These are phyloP conservation scores for Coleophora flavipennella DNA, from an alignment of 2,888 invertebrate species.

Conservation along the genomic window DNA sequence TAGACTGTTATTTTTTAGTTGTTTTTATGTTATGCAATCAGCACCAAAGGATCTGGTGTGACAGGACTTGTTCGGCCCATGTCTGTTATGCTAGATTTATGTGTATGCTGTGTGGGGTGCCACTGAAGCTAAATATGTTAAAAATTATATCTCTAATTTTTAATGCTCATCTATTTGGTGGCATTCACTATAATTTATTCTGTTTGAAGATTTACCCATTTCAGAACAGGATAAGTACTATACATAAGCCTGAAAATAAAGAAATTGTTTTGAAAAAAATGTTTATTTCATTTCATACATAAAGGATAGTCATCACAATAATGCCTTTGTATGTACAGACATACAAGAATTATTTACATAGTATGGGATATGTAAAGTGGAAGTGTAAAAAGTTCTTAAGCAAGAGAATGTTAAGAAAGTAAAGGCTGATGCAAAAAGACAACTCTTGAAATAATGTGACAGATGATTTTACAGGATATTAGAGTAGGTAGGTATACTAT, in stretches of 20 bases:
- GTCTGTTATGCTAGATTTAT: slow-evolving; percentile 25
- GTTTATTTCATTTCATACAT: slow-evolving; percentile 41
- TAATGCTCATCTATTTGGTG: slow-evolving; percentile 12
- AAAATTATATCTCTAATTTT: slow-evolving; percentile 1
- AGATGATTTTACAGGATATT: too few species aligned
- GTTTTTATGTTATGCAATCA: slow-evolving; percentile 31
- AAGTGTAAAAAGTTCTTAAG: too few species aligned
- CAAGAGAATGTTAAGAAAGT: too few species aligned
- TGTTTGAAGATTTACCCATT: slow-evolving; percentile 22
- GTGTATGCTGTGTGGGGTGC: slow-evolving; percentile 2
- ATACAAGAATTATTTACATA: too few species aligned
- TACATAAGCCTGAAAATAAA: slow-evolving; percentile 55
- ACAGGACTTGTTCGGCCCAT: slow-evolving; percentile 46
- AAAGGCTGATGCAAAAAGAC: too few species aligned
- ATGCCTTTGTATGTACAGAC: too few species aligned
- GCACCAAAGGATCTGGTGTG: slow-evolving; percentile 43
- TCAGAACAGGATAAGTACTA: slow-evolving; percentile 47
- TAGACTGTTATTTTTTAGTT: slow-evolving; percentile 55
- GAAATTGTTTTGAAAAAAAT: slow-evolving; percentile 45
- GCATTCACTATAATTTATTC: slow-evolving; percentile 2
- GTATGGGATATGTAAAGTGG: too few species aligned
- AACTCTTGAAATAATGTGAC: too few species aligned
- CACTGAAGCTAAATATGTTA: neutral
- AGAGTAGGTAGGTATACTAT: too few species aligned
- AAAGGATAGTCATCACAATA: too few species aligned